These are phyloP conservation scores for Struthidea cinerea DNA, from an alignment of 2,113 vertebrate species.

Conservation along the genomic window DNA sequence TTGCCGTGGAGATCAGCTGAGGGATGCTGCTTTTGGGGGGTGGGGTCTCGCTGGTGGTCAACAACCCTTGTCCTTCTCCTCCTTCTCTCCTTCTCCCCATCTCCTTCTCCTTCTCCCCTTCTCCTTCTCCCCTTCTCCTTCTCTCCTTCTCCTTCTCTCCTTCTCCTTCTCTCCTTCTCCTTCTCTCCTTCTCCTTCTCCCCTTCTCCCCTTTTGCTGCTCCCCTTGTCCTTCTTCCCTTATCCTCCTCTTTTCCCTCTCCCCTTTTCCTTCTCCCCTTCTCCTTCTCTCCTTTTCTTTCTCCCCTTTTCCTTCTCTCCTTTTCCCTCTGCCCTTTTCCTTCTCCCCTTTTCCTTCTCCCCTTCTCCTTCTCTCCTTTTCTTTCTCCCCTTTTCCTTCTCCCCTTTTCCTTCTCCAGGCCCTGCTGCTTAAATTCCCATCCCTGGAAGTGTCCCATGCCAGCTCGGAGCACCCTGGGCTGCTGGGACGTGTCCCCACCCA, in stretches of 20 bases:
- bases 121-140: not conserved
- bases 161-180: not conserved
- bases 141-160: too few species aligned
- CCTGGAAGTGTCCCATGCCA: not conserved
- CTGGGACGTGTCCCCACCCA: not conserved
- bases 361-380: not conserved
- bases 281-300: not conserved
- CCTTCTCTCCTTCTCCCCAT: fast-evolving
- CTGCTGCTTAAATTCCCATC: not conserved
- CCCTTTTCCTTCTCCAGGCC: not conserved
- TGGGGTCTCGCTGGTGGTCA: fast-evolving
- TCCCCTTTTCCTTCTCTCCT: not conserved
- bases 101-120: not conserved
- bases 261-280: too few species aligned
- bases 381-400: not conserved
- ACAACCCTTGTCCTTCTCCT: not conserved
- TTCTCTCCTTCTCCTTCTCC: not conserved
- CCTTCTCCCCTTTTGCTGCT: not conserved
- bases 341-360: not conserved
- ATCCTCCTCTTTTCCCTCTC: not conserved
- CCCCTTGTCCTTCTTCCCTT: too few species aligned
- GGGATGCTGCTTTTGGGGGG: not conserved
- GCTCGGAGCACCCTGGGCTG: not conserved
- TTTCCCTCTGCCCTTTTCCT: too few species aligned
- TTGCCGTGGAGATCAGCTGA: fast-evolving